Conservation (phyloP, 2,888 invertebrate species). For the Formica aserva region DNA sequence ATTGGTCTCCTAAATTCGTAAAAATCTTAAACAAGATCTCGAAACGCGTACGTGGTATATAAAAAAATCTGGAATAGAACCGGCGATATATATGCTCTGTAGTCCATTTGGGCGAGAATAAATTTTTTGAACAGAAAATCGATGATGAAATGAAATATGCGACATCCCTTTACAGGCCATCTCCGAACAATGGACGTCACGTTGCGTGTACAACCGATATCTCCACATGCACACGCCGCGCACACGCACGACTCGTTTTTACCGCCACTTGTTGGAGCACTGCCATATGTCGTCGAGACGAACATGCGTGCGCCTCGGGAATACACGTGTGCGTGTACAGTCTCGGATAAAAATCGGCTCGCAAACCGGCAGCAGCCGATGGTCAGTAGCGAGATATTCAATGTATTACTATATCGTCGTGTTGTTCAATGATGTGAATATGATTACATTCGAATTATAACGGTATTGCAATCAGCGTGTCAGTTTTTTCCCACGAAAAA, state of each 20-base stretch:
- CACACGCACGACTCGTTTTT: constrained; percentile 56
- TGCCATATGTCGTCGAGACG: constrained; percentile 78
- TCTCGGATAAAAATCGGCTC: constrained; percentile 64
- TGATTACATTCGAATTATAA: constrained; percentile 3
- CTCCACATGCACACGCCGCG: constrained; percentile 31
- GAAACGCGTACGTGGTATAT: not conserved
- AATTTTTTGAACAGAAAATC: constrained; percentile 47
- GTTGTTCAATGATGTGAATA: not conserved
- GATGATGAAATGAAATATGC: constrained; percentile 3
- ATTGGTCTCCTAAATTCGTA: not conserved
- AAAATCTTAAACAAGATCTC: not conserved
- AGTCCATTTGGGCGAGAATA: not conserved
- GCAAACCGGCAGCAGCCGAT: constrained; percentile 12
- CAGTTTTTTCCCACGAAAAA: not conserved
- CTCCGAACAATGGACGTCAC: constrained; percentile 39
- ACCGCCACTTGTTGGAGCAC: constrained; percentile 83
- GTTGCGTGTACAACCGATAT: constrained; percentile 43
- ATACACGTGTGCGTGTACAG: constrained; percentile 71
- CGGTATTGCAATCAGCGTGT: not conserved
- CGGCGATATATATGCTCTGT: not conserved
- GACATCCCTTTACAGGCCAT: constrained; percentile 33
- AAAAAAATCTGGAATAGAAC: not conserved
- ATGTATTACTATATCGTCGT: not conserved
- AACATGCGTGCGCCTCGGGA: constrained; percentile 46
- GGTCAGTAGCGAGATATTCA: not conserved